Conservation (phyloP, 2,888 invertebrate genomes). For the Pachymerium ferrugineum region DNA sequence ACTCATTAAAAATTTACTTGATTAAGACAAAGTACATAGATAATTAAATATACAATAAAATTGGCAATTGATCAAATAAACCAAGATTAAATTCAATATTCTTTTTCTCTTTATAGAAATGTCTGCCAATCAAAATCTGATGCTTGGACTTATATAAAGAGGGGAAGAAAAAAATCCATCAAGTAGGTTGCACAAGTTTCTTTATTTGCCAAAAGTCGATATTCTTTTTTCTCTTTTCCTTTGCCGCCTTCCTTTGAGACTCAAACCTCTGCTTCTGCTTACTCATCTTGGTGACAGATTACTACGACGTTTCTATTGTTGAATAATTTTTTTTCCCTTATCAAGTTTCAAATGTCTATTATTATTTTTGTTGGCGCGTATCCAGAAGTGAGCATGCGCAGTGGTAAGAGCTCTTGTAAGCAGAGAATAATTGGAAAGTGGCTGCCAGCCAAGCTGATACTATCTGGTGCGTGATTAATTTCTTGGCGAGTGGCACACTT, state of each 20-base stretch:
- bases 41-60: too few relatives aligned
- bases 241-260: neutral
- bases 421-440: constrained; percentile 18
- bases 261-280: neutral
- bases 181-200: neutral
- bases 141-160: neutral
- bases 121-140: neutral
- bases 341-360: neutral
- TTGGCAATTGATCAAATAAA: too few relatives aligned
- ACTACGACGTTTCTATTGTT: constrained; percentile 1
- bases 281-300: constrained; percentile 3
- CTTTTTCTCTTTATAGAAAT: neutral
- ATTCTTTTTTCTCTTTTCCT: neutral
- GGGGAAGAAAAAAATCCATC: neutral
- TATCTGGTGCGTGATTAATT: constrained; percentile 18
- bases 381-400: constrained; percentile 17
- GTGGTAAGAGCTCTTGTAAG: neutral
- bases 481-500: constrained; percentile 10
- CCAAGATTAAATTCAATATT: neutral
- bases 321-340: neutral
- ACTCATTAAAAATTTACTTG: too few relatives aligned
- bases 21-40: too few relatives aligned
- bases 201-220: neutral
- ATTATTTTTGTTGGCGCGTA: neutral
- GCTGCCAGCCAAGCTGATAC: constrained; percentile 18